These are phyloP conservation scores for Muntiacus muntjak DNA, from an alignment of 2,113 vertebrate species.

Conservation along the genomic window DNA sequence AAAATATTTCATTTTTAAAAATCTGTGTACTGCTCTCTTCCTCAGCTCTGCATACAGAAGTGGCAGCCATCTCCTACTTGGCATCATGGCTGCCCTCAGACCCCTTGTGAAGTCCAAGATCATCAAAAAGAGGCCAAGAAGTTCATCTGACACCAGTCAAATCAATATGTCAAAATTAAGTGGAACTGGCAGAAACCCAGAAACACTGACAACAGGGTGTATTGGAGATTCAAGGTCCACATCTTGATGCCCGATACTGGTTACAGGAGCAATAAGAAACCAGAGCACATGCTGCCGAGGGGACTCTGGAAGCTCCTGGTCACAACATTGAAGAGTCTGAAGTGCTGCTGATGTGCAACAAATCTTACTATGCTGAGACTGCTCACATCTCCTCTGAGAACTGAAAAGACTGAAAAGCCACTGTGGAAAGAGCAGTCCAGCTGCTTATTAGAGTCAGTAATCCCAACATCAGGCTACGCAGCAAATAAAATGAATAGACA, in stretches of 20 bases:
- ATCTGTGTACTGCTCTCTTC: background rate
- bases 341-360: background rate
- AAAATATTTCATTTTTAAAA: background rate
- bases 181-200: constrained; percentile 67
- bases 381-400: background rate
- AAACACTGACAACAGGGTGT: background rate
- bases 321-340: background rate
- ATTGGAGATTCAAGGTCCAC: background rate
- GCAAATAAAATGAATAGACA: constrained; percentile 95
- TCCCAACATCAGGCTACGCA: constrained; percentile 96
- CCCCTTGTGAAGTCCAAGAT: background rate
- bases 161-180: background rate
- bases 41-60: background rate
- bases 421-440: constrained; percentile 78
- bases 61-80: background rate
- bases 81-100: background rate
- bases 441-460: constrained; percentile 97
- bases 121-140: background rate
- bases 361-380: background rate
- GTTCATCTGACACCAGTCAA: background rate
- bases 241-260: background rate
- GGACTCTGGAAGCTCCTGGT: background rate
- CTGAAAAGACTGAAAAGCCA: background rate
- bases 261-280: background rate
- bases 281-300: background rate